Base-by-base conservation (phyloP, 2,797 vertebrate species). In the Spinus olivaceus region DNA sequence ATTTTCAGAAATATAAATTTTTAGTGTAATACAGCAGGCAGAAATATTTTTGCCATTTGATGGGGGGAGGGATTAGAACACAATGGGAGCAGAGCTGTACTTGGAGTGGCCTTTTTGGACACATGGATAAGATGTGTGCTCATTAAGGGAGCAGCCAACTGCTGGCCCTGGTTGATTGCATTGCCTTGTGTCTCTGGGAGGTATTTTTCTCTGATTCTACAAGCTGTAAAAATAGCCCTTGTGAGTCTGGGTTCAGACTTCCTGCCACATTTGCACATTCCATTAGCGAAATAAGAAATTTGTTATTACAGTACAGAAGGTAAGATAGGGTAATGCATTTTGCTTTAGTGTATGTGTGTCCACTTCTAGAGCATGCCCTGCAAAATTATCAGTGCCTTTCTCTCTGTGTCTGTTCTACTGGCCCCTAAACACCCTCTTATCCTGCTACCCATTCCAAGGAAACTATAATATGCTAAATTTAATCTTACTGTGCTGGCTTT, bases 21-120 rank as follows among this genome's bases (percentile, higher is more conserved):
- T 74, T 90, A 93, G 94, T 87, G 69, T 47, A 76, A 76, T 81
- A 63, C 20, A 95, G 59, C 71, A 81, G 50, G 69, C 83, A 93
- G 69, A 92, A 92, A 87, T 86, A 81, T 87, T 74, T 91, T 74
- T 22, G 35, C 66, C 57, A 21, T 81, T 94, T 84, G 76, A 39
- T 47, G n/a, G 14, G 15, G 16, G 25, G 2, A n/a, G 18, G 44
- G 39, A 50, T 73, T 77, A 56, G 57, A 84, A 51, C 14, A 53
- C 67, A 78, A 25, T 33, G 5, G 1, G 47, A 86, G 30, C 32
- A 44, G 81, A 81, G 32, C 23, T 64, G 46, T 46, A 4, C 42
- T 78, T 92, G 69, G 53, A 71, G 64, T 51, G 61, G 90, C 69
- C 66, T 80, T 88, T 83, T 54, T 93, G 71, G 78, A n/a, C 61